A percentile compares a stretch with the other conserved stretches of the same genome.
Evolutionary conservation across 2,797 vertebrate species (phyloP).

Genomic region (Sebastes nivosus): DNA sequence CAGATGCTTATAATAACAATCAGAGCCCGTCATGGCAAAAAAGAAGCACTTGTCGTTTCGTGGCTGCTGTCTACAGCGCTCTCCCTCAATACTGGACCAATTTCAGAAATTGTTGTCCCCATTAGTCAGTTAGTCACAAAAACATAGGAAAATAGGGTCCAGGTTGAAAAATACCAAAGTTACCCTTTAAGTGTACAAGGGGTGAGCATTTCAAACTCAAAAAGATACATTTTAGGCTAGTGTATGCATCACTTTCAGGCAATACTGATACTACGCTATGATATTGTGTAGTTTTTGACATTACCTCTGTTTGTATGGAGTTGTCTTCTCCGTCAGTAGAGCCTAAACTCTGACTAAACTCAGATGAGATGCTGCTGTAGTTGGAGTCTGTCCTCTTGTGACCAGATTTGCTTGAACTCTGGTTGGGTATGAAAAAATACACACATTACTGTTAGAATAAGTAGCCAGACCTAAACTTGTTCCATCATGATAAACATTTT

Average conservation of each 20-base stretch:
- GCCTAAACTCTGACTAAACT: conserved; percentile 88
- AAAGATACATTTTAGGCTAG: neutral
- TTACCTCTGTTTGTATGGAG: conserved; percentile 84
- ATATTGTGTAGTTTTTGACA: neutral
- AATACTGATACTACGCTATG: neutral
- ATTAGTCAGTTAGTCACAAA: too few relatives aligned
- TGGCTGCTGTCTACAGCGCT: too few relatives aligned
- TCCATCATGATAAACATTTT: neutral
- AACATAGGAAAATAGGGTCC: too few relatives aligned
- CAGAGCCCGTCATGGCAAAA: too few relatives aligned
- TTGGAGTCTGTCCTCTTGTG: conserved; percentile 90
- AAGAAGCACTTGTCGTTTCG: too few relatives aligned
- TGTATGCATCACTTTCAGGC: neutral
- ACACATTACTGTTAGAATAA: neutral
- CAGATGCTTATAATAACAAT: too few relatives aligned
- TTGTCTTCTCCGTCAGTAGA: conserved; percentile 86
- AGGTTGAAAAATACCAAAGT: too few relatives aligned
- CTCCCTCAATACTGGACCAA: too few relatives aligned
- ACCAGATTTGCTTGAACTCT: conserved; percentile 85
- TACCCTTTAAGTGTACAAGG: neutral
- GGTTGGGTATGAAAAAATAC: neutral
- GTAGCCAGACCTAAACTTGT: neutral
- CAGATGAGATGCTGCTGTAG: conserved; percentile 91
- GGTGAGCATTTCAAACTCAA: neutral
- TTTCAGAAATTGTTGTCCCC: too few relatives aligned